Percentiles rank a stretch among this genome's conserved stretches.
Evolutionary conservation across 2,888 invertebrate species (phyloP).

Genomic region (Clunio marinus): DNA sequence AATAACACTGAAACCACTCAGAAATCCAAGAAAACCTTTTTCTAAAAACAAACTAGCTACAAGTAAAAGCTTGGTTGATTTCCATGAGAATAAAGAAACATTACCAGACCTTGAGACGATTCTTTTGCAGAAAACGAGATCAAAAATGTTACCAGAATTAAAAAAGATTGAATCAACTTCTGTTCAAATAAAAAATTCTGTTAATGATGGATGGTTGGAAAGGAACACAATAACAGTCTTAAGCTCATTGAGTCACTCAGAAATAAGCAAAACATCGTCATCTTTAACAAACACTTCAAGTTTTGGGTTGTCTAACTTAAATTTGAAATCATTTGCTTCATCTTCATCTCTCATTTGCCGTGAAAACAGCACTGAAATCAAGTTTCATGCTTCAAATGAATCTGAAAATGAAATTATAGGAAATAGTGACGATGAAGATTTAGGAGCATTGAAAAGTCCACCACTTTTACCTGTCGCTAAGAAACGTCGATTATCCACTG

Average conservation of each 20-base stretch:
- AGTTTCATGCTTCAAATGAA: slow-evolving; percentile 9
- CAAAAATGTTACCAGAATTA: neutral
- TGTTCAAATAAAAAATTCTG: neutral
- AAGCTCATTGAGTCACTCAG: slow-evolving; percentile 22
- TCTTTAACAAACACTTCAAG: slow-evolving; percentile 3
- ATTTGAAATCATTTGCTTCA: slow-evolving; percentile 14
- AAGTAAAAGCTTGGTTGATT: slow-evolving; percentile 37
- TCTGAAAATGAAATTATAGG: slow-evolving; percentile 60
- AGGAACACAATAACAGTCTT: slow-evolving; percentile 46
- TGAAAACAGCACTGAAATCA: slow-evolving; percentile 18
- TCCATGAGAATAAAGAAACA: slow-evolving; percentile 41
- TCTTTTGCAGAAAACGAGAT: slow-evolving; percentile 42
- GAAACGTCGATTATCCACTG: slow-evolving; percentile 51
- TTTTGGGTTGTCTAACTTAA: slow-evolving; percentile 21
- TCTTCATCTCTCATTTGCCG: neutral
- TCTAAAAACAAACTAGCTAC: slow-evolving; percentile 45
- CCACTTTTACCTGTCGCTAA: slow-evolving; percentile 58
- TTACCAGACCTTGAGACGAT: slow-evolving; percentile 51
- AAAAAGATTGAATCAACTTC: neutral
- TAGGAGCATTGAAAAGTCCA: slow-evolving; percentile 51
- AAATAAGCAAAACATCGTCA: slow-evolving; percentile 42
- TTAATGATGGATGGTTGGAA: slow-evolving; percentile 59
- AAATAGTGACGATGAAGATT: slow-evolving; percentile 67
- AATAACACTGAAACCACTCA: slow-evolving; percentile 41
- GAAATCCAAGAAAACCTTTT: slow-evolving; percentile 71